Percentiles rank a stretch among this genome's conserved stretches.
phyloP scores from a whole-genome alignment of 2,797 vertebrate genomes.

The Spinus olivaceus region DNA sequence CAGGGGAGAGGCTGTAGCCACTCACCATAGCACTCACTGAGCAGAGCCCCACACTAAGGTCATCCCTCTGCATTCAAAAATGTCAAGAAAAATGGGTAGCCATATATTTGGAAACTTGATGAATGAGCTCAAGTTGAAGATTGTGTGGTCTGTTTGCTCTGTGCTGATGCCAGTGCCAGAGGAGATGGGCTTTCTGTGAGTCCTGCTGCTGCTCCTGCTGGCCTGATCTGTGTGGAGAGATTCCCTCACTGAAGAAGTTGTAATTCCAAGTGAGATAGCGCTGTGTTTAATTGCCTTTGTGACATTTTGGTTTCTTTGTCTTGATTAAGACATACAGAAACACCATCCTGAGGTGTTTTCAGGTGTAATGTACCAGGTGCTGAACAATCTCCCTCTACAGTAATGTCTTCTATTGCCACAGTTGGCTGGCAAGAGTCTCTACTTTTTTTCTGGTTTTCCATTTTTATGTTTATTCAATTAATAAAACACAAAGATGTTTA shows the following conservation, averaged over 20 bases:
- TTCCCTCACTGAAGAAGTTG: not conserved
- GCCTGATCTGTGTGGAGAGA: not conserved
- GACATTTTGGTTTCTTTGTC: not conserved
- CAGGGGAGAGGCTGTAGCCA: not conserved
- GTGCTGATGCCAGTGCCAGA: accelerated
- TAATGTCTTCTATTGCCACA: accelerated
- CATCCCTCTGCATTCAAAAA: not conserved
- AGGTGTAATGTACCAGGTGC: not conserved
- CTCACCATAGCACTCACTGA: accelerated
- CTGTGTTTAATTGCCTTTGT: not conserved
- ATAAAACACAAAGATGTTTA: not conserved
- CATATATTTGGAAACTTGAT: not conserved
- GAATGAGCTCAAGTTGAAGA: not conserved
- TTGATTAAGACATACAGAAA: not conserved
- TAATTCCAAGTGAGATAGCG: accelerated
- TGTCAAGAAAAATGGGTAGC: not conserved
- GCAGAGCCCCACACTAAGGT: not conserved
- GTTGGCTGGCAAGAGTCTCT: not conserved
- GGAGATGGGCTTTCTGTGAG: not conserved
- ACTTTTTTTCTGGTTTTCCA: not conserved
- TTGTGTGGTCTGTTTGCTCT: accelerated
- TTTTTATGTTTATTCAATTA: not conserved
- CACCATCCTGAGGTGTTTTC: not conserved
- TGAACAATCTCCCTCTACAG: not conserved
- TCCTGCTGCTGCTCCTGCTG: not conserved